Base-by-base conservation (phyloP, 1,140 invertebrate species). In the Phortica variegata region DNA sequence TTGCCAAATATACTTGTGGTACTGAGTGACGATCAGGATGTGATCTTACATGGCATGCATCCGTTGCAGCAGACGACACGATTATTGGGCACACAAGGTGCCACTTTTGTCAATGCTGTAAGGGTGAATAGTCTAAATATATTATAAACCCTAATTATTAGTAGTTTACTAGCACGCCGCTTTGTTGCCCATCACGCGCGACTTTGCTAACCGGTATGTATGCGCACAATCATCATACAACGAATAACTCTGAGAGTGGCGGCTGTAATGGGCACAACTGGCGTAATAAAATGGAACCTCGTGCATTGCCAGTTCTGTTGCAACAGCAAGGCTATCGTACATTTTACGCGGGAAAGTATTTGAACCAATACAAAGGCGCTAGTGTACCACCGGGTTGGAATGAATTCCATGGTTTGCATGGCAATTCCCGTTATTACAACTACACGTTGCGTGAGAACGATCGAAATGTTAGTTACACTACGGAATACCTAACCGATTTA, bases 171-270 rank as follows among this genome's bases (percentile, higher is more conserved):
- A 85, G 86, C 34, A 86, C 88, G 1, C 91, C 91, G 8, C 82
- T 94, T 32, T 94, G 91, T 73, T 94, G 93, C 68, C 93, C 93
- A 12, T 93, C 91, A 69, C 82, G 93, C 37, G 86, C 91, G 8
- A 89, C 89, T 26, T 84, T 96, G 33, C 77, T 97, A 12, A 91
- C 90, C 0, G 93, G 93, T 20, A 79, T 83, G 49, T 94, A 93
- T 76, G 81, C 87, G 0, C 92, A 95, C 68, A 95, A 94, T 77
- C 87, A 91, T 68, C 62, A 77, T 15, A 87, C 87, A 0, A 62
- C 79, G 2, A 93, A 93, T 71, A 95, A 94, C 78, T 87, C 88
- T 0, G 21, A 87, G 0, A 61, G 58, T 15, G 91, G 91, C 0
- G 88, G 88, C 36, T 95, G 92, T 75, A 86, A 84, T 49, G 83